Conservation (phyloP, 1,140 invertebrate species). For the Penaeus indicus region DNA sequence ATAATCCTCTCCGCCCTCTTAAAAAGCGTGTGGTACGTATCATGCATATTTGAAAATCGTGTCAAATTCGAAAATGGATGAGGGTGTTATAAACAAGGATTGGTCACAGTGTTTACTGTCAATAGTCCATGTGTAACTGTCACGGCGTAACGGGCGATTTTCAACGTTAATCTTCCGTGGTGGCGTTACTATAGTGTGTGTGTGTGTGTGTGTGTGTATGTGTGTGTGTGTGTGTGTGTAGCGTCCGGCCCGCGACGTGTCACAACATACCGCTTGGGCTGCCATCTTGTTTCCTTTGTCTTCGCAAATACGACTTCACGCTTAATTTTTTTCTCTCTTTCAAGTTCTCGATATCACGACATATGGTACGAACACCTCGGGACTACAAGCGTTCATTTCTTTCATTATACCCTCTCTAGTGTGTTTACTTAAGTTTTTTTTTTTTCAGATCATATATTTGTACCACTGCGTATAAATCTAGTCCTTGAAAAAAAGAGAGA, state of each 20-base stretch:
- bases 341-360: too few relatives aligned
- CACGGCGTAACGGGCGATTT: slow-evolving; percentile 50
- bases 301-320: too few relatives aligned
- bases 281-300: too few relatives aligned
- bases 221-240: not conserved
- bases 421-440: too few relatives aligned
- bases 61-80: slow-evolving; percentile 54
- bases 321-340: too few relatives aligned
- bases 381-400: too few relatives aligned
- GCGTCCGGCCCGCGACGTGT: not conserved
- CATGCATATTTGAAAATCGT: slow-evolving; percentile 54
- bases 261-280: not conserved
- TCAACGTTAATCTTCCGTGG: slow-evolving; percentile 59
- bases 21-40: not conserved
- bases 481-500: too few relatives aligned
- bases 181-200: not conserved
- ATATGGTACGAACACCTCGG: too few relatives aligned
- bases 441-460: too few relatives aligned
- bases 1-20: not conserved
- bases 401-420: too few relatives aligned
- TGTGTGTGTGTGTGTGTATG: slow-evolving; percentile 1
- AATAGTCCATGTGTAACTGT: slow-evolving; percentile 55
- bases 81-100: slow-evolving; percentile 54
- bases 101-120: slow-evolving; percentile 60
- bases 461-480: too few relatives aligned